Evolutionary conservation across 2,888 invertebrate genomes (phyloP).

Genomic region (Eristalis arbustorum): DNA sequence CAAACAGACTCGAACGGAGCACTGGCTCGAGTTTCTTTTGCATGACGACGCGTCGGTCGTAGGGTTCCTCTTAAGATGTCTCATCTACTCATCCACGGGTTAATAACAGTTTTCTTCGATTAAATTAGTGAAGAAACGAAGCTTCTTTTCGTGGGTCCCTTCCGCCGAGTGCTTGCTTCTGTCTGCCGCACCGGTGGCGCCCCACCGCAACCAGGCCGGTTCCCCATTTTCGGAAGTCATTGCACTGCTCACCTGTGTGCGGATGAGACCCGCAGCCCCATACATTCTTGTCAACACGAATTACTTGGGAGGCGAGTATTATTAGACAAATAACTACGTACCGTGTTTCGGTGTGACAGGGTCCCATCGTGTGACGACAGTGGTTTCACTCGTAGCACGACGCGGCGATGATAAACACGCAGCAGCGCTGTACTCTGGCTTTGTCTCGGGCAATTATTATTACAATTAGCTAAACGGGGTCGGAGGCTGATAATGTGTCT

Average conservation of each 20-base stretch:
- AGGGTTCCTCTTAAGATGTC: conserved; percentile 49
- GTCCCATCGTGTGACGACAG: conserved; percentile 55
- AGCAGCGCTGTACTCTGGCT: conserved; percentile 63
- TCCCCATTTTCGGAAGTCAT: conserved; percentile 57
- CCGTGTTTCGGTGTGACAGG: conserved; percentile 70
- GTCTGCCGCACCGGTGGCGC: conserved; percentile 39
- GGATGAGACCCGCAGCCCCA: conserved; percentile 24
- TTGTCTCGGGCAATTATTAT: conserved; percentile 71
- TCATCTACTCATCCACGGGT: conserved; percentile 66
- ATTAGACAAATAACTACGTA: conserved; percentile 72
- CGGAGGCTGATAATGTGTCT: conserved; percentile 69
- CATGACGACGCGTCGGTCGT: not conserved
- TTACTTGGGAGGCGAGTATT: conserved; percentile 71
- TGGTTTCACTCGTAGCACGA: conserved; percentile 15
- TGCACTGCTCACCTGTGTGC: conserved; percentile 60
- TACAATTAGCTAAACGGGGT: conserved; percentile 68
- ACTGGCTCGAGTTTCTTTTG: conserved; percentile 27
- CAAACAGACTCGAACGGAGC: conserved; percentile 33
- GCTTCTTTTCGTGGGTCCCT: not conserved
- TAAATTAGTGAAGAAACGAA: conserved; percentile 64
- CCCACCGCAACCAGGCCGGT: conserved; percentile 19
- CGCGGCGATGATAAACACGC: conserved; percentile 47
- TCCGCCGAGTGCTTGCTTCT: not conserved
- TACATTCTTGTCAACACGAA: conserved; percentile 72
- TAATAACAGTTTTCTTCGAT: conserved; percentile 71